A percentile compares a stretch with the other conserved stretches of the same genome.
Conservation (phyloP, 2,888 invertebrate genomes). For the Synanthedon myopaeformis region DNA sequence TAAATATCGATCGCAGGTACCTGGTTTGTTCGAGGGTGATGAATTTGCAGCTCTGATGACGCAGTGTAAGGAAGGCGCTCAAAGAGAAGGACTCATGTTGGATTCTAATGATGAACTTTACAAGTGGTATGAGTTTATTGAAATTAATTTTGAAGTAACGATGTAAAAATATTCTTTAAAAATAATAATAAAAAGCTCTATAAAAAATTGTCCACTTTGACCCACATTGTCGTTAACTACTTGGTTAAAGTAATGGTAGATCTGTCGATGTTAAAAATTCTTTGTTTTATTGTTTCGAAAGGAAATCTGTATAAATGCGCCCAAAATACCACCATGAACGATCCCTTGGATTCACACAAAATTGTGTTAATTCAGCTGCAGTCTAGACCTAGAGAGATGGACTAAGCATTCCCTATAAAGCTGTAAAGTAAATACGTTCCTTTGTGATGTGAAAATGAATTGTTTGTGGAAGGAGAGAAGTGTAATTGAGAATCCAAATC, state of each 20-base stretch:
- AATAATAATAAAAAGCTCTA: neutral
- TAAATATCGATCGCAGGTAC: slow-evolving; percentile 66
- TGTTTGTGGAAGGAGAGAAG: neutral
- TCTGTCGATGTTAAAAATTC: too few species aligned
- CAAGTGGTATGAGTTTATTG: slow-evolving; percentile 79
- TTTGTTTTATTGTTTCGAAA: too few species aligned
- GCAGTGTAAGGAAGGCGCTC: slow-evolving; percentile 99
- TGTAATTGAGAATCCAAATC: neutral
- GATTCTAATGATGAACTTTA: slow-evolving; percentile 98
- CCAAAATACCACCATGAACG: too few species aligned
- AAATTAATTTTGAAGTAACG: neutral
- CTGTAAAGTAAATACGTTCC: too few species aligned
- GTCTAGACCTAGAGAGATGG: too few species aligned
- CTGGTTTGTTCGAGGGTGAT: slow-evolving; percentile 94
- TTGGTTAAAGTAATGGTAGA: too few species aligned
- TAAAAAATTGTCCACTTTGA: neutral
- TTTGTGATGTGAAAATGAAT: neutral
- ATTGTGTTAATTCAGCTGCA: too few species aligned
- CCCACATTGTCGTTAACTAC: too few species aligned
- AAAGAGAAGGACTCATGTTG: slow-evolving; percentile 96
- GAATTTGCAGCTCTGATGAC: slow-evolving; percentile 99
- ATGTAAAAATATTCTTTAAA: too few species aligned
- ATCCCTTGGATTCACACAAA: too few species aligned
- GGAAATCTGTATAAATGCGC: too few species aligned
- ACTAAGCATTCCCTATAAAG: too few species aligned